Percentiles rank a stretch among this genome's conserved stretches.
Conservation (phyloP, 1,140 invertebrate species). For the Ceratitis capitata region DNA sequence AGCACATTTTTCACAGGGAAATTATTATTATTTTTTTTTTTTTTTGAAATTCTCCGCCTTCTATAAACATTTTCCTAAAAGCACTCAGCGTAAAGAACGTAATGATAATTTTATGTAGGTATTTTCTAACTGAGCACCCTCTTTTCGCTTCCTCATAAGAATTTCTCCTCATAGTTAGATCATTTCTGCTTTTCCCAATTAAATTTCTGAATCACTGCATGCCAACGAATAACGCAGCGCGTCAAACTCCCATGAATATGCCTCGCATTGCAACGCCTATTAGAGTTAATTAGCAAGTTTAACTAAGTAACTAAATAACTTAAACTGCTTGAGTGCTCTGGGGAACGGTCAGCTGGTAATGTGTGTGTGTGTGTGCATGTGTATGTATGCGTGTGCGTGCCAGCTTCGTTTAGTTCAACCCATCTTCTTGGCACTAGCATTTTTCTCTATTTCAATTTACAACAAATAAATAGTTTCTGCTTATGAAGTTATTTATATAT, state of each 20-base stretch:
- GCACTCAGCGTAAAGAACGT: neutral
- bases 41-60: too few species aligned
- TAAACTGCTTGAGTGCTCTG: neutral
- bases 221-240: too few species aligned
- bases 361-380: too few species aligned
- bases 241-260: conserved; percentile 2
- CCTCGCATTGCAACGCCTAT: neutral
- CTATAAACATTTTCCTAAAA: neutral
- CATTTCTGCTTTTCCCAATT: neutral
- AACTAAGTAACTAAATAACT: neutral
- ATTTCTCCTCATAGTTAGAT: neutral
- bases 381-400: too few species aligned
- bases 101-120: neutral
- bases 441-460: conserved; percentile 1
- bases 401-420: too few species aligned
- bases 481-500: neutral
- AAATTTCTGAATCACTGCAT: conserved; percentile 16
- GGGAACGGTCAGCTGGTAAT: too few species aligned
- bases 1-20: too few species aligned
- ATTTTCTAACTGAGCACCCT: neutral
- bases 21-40: too few species aligned
- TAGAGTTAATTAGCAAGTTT: conserved; percentile 25
- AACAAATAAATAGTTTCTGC: neutral
- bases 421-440: neutral
- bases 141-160: neutral